Evolutionary conservation across 2,797 vertebrate genomes (phyloP).

Genomic region (Mormyrus hasselquistii): DNA sequence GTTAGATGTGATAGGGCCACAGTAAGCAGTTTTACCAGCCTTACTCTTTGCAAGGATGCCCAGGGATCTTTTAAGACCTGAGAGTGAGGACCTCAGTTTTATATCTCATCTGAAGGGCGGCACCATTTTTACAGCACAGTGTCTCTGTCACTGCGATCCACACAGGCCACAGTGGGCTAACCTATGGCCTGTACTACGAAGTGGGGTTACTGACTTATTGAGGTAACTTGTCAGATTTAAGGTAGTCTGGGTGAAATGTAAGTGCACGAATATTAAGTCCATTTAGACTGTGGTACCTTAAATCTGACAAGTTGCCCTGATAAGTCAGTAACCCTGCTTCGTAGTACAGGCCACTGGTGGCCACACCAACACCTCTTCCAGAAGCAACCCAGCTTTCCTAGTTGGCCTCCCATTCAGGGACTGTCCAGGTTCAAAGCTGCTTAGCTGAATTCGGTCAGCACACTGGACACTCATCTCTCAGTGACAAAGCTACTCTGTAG

Average conservation of each 20-base stretch:
- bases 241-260: no score
- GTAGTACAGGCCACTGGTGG: background rate
- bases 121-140: background rate
- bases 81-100: background rate
- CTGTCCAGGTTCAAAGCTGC: background rate
- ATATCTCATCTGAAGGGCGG: background rate
- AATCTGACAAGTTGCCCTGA: no score
- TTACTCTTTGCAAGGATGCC: background rate
- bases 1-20: background rate
- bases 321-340: no score
- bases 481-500: conserved; percentile 31
- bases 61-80: background rate
- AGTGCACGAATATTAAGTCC: no score
- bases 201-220: no score
- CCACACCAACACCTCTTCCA: background rate
- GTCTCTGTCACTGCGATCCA: background rate
- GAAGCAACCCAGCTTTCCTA: background rate
- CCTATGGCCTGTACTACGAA: background rate
- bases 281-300: no score
- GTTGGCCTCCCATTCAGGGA: background rate
- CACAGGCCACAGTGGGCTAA: background rate
- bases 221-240: no score
- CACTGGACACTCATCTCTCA: background rate
- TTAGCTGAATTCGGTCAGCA: background rate
- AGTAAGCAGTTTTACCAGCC: background rate